Conservation (phyloP, 2,888 invertebrate species). For the Tetramorium bicarinatum region DNA sequence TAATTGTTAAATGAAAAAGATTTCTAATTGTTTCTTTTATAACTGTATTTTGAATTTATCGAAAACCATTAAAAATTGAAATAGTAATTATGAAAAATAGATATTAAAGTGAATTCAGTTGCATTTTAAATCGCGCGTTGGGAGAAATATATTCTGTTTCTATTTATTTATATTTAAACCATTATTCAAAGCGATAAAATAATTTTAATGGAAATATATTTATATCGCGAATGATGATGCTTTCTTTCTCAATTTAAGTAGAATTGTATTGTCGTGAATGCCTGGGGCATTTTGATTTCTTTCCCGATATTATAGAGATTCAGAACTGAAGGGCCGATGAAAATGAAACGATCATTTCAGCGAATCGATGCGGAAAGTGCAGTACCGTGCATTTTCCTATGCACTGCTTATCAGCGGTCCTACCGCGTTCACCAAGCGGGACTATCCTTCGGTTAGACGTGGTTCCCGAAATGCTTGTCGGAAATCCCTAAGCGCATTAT, state of each 20-base stretch:
- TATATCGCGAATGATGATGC: not conserved
- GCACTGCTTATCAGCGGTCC: conserved; percentile 47
- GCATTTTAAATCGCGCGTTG: not conserved
- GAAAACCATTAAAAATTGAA: not conserved
- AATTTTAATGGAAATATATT: not conserved
- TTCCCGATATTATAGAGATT: not conserved
- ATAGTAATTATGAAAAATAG: not conserved
- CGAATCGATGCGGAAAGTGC: conserved; percentile 48
- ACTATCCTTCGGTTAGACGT: conserved; percentile 23
- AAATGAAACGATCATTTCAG: conserved; percentile 45
- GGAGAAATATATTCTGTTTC: not conserved
- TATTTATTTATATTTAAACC: not conserved
- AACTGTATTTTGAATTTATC: not conserved
- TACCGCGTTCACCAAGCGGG: conserved; percentile 37
- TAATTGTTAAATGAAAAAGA: not conserved
- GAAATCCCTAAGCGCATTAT: conserved; percentile 74
- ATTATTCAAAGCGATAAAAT: not conserved
- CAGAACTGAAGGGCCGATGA: conserved; percentile 10
- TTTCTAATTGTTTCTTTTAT: not conserved
- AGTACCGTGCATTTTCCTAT: conserved; percentile 53
- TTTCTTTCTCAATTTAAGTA: not conserved
- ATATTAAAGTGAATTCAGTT: not conserved
- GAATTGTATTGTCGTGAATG: not conserved
- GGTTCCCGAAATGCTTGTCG: conserved; percentile 63
- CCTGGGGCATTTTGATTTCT: not conserved